phyloP scores from a whole-genome alignment of 2,797 vertebrate species.

The Ctenosaura bakeri region DNA sequence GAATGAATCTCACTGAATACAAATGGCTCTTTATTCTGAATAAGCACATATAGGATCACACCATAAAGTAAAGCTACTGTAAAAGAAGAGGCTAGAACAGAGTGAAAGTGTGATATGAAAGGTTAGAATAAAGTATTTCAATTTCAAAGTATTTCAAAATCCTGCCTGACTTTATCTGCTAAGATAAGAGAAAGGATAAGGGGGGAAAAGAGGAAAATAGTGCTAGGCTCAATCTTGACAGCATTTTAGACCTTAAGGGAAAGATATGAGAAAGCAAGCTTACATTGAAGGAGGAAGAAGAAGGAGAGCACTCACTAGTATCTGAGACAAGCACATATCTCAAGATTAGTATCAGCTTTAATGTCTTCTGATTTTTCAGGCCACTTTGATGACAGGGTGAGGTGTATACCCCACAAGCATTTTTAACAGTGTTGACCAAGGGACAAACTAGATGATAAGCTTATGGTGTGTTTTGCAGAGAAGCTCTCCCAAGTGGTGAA shows the following conservation, averaged over 20 bases:
- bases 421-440: not conserved
- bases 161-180: not conserved
- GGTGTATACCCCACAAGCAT: not conserved
- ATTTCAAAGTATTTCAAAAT: conserved; percentile 15
- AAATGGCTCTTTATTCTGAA: not conserved
- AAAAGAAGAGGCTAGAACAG: not conserved
- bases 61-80: not conserved
- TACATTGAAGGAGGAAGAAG: not conserved
- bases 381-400: not conserved
- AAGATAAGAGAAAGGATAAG: not conserved
- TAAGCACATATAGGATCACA: not conserved
- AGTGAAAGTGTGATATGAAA: too few species aligned
- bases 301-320: not conserved
- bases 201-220: not conserved
- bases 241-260: not conserved
- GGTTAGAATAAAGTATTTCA: conserved; percentile 14
- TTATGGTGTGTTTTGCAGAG: too few species aligned
- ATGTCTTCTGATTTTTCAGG: conserved; percentile 21
- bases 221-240: not conserved
- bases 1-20: not conserved
- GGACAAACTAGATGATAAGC: too few species aligned
- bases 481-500: too few species aligned
- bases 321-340: not conserved
- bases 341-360: conserved; percentile 33
- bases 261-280: not conserved